Evolutionary conservation across 2,797 vertebrate genomes (phyloP).

Genomic region (Ceryle rudis): DNA sequence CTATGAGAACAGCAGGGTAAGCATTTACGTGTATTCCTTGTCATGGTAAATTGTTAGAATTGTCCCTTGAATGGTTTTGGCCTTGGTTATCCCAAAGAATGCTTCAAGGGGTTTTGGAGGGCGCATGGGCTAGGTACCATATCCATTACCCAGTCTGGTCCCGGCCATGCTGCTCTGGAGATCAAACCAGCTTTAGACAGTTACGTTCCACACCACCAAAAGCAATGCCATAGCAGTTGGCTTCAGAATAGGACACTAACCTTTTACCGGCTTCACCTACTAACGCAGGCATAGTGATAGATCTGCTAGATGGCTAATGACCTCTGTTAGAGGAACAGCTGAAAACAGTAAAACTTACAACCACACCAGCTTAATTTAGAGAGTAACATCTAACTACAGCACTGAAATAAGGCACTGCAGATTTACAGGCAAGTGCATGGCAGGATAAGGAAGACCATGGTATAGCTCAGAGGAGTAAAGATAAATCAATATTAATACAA

Average conservation of each 20-base stretch:
- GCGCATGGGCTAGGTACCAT: neutral
- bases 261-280: neutral
- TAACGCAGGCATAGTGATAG: neutral
- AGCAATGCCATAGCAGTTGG: neutral
- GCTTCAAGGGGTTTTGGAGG: neutral
- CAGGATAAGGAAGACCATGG: neutral
- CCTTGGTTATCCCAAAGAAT: neutral
- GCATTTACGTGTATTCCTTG: neutral
- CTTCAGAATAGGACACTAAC: neutral
- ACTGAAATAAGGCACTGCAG: neutral
- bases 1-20: neutral
- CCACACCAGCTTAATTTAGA: neutral
- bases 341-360: neutral
- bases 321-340: neutral
- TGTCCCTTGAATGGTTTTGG: neutral
- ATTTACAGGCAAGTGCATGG: neutral
- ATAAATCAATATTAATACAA: neutral
- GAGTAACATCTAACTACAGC: neutral
- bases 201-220: accelerated
- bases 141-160: neutral
- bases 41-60: neutral
- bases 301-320: neutral
- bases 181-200: neutral
- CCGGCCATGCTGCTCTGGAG: neutral
- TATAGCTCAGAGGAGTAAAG: neutral